A percentile compares a stretch with the other conserved stretches of the same genome.
Conservation (phyloP, 2,888 invertebrate species). For the Drosophila anomelani region DNA sequence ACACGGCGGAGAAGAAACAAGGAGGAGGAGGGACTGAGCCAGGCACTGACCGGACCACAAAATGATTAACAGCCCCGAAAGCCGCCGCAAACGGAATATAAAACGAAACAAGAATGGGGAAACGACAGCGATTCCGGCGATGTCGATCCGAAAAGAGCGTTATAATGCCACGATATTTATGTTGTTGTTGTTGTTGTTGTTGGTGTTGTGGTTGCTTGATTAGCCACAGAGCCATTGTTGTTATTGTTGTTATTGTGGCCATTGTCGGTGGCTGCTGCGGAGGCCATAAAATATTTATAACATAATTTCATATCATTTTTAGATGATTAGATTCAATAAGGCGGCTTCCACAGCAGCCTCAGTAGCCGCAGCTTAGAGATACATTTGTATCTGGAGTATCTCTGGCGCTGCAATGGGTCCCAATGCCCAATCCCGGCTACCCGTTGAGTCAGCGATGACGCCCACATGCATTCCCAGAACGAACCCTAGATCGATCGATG, state of each 20-base stretch:
- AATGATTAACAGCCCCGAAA: conserved; percentile 72
- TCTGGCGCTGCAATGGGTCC: neutral
- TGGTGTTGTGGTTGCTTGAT: conserved; percentile 5
- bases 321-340: conserved; percentile 76
- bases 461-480: conserved; percentile 61
- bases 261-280: conserved; percentile 26
- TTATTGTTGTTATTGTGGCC: conserved; percentile 35
- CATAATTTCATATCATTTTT: conserved; percentile 77
- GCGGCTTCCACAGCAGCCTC: conserved; percentile 52
- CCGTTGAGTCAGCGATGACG: conserved; percentile 51
- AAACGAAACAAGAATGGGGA: conserved; percentile 23
- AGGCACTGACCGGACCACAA: conserved; percentile 56
- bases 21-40: neutral
- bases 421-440: neutral
- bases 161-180: conserved; percentile 51
- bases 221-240: conserved; percentile 11
- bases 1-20: too few species aligned
- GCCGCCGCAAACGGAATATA: conserved; percentile 46
- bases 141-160: conserved; percentile 57
- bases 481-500: conserved; percentile 49
- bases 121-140: conserved; percentile 2
- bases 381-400: conserved; percentile 58
- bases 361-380: conserved; percentile 40
- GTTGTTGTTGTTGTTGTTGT: conserved; percentile 3
- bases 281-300: conserved; percentile 68